These are phyloP conservation scores for Vipera latastei DNA, from an alignment of 2,797 vertebrate genomes.

Conservation along the genomic window DNA sequence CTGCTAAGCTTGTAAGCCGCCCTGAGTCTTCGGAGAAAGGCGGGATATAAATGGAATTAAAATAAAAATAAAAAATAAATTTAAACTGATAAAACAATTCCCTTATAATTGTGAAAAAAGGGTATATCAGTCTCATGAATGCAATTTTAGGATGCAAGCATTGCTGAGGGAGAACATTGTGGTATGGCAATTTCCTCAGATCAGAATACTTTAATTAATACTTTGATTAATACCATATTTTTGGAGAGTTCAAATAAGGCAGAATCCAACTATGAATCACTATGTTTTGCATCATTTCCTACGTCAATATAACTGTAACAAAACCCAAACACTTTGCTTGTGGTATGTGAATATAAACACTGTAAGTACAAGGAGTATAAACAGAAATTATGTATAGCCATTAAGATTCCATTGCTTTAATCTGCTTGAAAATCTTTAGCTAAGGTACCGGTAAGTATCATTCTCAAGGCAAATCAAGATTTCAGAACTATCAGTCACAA, in stretches of 20 bases:
- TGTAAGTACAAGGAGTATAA: conserved; percentile 53
- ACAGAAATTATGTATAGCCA: conserved; percentile 36
- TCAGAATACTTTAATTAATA: neutral
- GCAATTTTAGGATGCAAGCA: neutral
- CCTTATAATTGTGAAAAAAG: neutral
- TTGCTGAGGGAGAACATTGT: neutral
- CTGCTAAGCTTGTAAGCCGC: too few species aligned
- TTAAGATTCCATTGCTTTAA: conserved; percentile 47
- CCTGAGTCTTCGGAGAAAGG: too few species aligned
- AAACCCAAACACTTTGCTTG: conserved; percentile 44
- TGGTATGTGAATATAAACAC: conserved; percentile 35
- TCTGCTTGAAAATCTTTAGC: conserved; percentile 44
- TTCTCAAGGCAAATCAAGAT: conserved; percentile 34
- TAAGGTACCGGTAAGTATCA: conserved; percentile 33
- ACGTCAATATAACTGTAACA: conserved; percentile 48
- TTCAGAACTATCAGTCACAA: conserved; percentile 13
- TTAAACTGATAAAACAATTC: neutral
- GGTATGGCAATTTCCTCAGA: neutral
- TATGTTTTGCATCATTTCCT: conserved; percentile 49
- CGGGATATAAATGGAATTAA: too few species aligned
- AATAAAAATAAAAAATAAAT: too few species aligned
- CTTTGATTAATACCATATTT: conserved; percentile 18
- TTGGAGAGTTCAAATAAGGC: conserved; percentile 35
- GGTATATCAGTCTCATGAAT: neutral
- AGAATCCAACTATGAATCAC: neutral